Evolutionary conservation across 1,140 invertebrate species (phyloP).

Genomic region (Lysiphlebus fabarum): DNA sequence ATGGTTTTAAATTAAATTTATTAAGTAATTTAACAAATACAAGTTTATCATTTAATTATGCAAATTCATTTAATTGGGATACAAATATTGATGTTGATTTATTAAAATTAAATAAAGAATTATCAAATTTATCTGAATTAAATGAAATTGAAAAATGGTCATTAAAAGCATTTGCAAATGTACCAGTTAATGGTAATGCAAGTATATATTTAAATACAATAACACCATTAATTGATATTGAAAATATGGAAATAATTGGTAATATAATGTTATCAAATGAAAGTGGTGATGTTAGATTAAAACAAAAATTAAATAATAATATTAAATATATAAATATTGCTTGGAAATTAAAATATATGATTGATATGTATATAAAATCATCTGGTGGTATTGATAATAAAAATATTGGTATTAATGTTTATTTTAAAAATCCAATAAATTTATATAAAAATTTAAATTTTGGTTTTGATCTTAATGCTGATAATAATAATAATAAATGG

Average conservation of each 20-base stretch:
- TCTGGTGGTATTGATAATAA: conserved; percentile 43
- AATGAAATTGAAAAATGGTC: conserved; percentile 24
- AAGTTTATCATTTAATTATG: conserved; percentile 29
- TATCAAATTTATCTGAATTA: too few relatives aligned
- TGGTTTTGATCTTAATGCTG: conserved; percentile 57
- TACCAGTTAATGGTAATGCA: conserved; percentile 42
- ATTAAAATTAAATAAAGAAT: too few relatives aligned
- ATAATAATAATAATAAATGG: conserved; percentile 53
- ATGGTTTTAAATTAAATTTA: conserved; percentile 26
- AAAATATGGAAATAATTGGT: conserved; percentile 33
- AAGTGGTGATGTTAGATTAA: conserved; percentile 33
- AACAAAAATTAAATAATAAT: conserved; percentile 37
- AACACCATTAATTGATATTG: conserved; percentile 38
- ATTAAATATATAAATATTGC: conserved; percentile 24
- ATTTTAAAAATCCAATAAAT: conserved; percentile 56
- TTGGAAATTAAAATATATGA: conserved; percentile 39
- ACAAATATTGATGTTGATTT: conserved; percentile 1
- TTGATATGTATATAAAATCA: conserved; percentile 40
- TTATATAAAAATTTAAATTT: conserved; percentile 51
- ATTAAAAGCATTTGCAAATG: conserved; percentile 39
- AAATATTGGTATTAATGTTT: conserved; percentile 52
- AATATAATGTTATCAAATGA: conserved; percentile 36
- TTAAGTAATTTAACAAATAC: conserved; percentile 28
- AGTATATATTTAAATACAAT: conserved; percentile 35
- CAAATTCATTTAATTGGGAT: conserved; percentile 47